Evolutionary conservation across 1,140 invertebrate species (phyloP).

Genomic region (Anthonomus grandis): DNA sequence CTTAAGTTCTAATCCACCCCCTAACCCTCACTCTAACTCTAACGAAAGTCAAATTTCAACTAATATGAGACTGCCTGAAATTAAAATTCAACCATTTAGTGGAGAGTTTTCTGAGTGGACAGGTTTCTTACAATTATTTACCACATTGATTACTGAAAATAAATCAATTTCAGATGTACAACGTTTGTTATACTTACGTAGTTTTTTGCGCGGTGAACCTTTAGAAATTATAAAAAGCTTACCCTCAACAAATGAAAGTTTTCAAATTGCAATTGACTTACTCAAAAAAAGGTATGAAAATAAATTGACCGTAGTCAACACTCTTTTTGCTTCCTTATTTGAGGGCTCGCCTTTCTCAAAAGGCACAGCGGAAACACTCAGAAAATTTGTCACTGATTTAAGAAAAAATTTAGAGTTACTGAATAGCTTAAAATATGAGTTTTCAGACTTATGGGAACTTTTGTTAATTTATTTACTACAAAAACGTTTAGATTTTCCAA

Average conservation of each 20-base stretch:
- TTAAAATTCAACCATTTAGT: conserved; percentile 1
- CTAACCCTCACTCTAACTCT: not conserved
- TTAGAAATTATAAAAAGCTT: conserved; percentile 5
- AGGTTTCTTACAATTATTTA: conserved; percentile 4
- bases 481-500: not conserved
- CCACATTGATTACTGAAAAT: not conserved
- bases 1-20: no score
- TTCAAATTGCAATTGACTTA: not conserved
- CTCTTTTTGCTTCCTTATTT: conserved; percentile 1
- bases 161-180: not conserved
- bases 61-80: conserved; percentile 5
- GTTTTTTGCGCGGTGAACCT: not conserved
- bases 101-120: not conserved
- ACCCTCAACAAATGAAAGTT: conserved; percentile 1
- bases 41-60: not conserved
- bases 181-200: conserved; percentile 5
- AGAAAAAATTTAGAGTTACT: not conserved
- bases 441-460: not conserved
- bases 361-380: not conserved
- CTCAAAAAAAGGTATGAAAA: conserved; percentile 2
- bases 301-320: conserved; percentile 3
- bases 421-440: not conserved
- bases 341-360: not conserved
- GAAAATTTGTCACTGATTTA: not conserved
- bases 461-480: not conserved